These are phyloP conservation scores for Gymnoscopelus braueri DNA, from an alignment of 2,797 vertebrate species.

Conservation along the genomic window DNA sequence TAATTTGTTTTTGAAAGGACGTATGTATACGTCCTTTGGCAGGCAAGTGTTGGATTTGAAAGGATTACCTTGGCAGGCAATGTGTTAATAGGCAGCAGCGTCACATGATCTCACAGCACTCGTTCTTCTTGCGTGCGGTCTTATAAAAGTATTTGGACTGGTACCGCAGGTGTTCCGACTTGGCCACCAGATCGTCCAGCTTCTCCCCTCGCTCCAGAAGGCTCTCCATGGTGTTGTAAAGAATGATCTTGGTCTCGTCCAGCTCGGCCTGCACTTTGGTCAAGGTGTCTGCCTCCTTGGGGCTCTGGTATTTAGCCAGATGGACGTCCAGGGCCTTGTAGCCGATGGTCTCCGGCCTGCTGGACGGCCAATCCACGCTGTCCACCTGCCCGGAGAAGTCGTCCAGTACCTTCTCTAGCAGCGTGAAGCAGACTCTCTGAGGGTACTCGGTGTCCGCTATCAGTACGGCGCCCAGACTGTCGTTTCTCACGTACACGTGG, in stretches of 20 bases:
- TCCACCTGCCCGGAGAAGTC: constrained; percentile 85
- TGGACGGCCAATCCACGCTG: constrained; percentile 82
- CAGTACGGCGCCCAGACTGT: constrained; percentile 82
- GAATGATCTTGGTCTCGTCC: constrained; percentile 90
- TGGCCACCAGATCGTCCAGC: constrained; percentile 88
- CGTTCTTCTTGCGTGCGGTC: constrained; percentile 89
- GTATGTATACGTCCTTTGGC: too few relatives aligned
- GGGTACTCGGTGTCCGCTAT: constrained; percentile 87
- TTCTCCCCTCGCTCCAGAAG: constrained; percentile 88
- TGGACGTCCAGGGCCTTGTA: constrained; percentile 81
- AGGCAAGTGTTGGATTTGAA: too few relatives aligned
- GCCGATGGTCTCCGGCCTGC: constrained; percentile 75
- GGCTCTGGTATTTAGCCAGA: constrained; percentile 89
- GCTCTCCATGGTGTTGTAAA: constrained; percentile 92
- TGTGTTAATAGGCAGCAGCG: too few relatives aligned
- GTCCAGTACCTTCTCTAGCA: constrained; percentile 90
- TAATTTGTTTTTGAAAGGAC: too few relatives aligned
- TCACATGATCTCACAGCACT: constrained; percentile 85
- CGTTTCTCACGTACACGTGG: constrained; percentile 83
- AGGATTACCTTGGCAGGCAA: too few relatives aligned
- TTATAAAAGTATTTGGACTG: constrained; percentile 93
- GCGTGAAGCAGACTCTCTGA: constrained; percentile 84
- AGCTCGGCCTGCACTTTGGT: constrained; percentile 88
- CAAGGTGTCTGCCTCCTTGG: constrained; percentile 88
- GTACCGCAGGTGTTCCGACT: constrained; percentile 86